Conservation (phyloP, 2,888 invertebrate species). For the Myathropa florea region DNA sequence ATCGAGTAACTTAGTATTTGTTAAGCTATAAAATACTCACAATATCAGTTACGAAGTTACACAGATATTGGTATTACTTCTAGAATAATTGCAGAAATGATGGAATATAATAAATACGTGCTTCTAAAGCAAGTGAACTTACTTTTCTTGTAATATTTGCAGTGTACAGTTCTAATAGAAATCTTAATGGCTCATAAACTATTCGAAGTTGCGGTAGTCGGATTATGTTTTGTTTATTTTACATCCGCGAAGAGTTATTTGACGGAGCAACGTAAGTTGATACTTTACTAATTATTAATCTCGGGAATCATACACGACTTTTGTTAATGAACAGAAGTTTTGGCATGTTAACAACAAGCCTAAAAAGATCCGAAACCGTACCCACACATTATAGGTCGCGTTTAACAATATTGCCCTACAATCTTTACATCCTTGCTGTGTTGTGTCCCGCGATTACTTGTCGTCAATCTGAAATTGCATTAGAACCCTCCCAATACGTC, state of each 20-base stretch:
- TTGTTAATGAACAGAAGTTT: background rate
- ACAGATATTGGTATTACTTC: conserved; percentile 12
- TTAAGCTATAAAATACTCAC: background rate
- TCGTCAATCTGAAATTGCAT: background rate
- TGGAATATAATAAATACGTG: conserved; percentile 49
- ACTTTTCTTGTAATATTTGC: conserved; percentile 16
- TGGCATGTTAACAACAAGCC: background rate
- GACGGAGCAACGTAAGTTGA: conserved; percentile 48
- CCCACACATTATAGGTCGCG: background rate
- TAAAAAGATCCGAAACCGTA: background rate
- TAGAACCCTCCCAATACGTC: background rate
- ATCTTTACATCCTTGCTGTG: background rate
- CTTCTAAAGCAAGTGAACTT: background rate
- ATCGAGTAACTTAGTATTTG: background rate
- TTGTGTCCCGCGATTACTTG: background rate
- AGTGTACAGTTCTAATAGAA: background rate
- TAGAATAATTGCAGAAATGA: conserved; percentile 8
- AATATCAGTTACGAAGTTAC: conserved; percentile 28
- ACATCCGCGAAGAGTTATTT: conserved; percentile 26
- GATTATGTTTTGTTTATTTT: background rate
- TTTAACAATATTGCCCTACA: background rate
- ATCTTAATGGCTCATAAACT: background rate
- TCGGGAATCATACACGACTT: background rate
- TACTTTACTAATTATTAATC: background rate
- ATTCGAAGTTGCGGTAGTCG: background rate